Conservation (phyloP, 37 sponge, comb jelly and placozoan species). For the Diacarnus erythraeanus region DNA sequence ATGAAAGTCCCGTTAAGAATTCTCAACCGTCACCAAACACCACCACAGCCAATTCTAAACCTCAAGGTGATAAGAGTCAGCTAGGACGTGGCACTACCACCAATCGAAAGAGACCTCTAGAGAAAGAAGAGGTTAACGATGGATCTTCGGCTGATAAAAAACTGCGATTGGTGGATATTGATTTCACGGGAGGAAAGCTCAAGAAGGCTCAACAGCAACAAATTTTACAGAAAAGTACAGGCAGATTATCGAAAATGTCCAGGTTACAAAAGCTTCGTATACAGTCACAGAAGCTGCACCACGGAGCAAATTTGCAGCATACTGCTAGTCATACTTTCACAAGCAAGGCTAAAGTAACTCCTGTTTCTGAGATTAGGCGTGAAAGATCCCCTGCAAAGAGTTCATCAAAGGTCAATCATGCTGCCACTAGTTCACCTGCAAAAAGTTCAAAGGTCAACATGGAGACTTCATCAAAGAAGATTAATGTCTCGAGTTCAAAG, state of each 20-base stretch:
- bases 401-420: not conserved
- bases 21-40: not conserved
- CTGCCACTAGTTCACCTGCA: not conserved
- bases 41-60: not conserved
- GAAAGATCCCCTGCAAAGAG: not conserved
- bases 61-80: not conserved
- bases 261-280: slow-evolving; percentile 2
- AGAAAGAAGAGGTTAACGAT: not conserved
- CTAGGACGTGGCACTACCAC: not conserved
- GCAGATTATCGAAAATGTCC: not conserved
- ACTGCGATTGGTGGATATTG: slow-evolving; percentile 48
- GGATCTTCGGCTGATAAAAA: slow-evolving; percentile 8
- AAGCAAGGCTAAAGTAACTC: not conserved
- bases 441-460: not conserved
- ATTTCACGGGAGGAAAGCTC: slow-evolving; percentile 44
- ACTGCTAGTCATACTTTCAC: not conserved
- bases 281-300: slow-evolving; percentile 26
- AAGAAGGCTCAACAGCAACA: not conserved
- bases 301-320: slow-evolving; percentile 6
- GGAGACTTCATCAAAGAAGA: not conserved
- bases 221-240: not conserved
- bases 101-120: slow-evolving; percentile 13
- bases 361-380: not conserved
- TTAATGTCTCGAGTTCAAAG: no score
- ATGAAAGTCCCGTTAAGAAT: not conserved